Evolutionary conservation across 2,113 vertebrate genomes (phyloP), one percentile per base, ranked within the genome.

Genomic region (Gymnarchus niloticus): DNA sequence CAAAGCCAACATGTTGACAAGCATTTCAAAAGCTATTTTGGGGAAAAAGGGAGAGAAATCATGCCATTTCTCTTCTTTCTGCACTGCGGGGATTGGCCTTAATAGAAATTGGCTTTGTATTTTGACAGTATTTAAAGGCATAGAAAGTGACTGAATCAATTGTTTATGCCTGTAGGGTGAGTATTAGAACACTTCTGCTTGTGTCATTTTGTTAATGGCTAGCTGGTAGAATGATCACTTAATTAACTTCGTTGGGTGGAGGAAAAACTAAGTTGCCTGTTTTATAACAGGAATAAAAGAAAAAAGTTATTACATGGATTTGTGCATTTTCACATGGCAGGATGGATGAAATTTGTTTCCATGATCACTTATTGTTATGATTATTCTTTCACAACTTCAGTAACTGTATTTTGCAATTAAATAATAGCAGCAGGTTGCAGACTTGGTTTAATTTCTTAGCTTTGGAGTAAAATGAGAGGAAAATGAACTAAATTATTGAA

Each of bases 131-230:
- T 48, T 41, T 54, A 80, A 86, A 83, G 83, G 76, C 84, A 87
- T 65, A 83, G 83, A 81, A 88, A 85, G 88, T 89, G 88, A 88
- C 89, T 89, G 84, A 88, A 89, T 90, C 88, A 52, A 90, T 88
- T 82, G 48, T 84, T 33, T 23, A 33, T 87, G 85, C 84, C 90
- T 87, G 80, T 51, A 88, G 85, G 88, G 77, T 83, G 69, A 85
- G 86, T 84, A 88, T 90, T 88, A 85, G 83, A 87, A 56, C 85
- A 88, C 87, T 87, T 87, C 78, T 81, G 87, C 73, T 69, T 61
- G 57, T 88, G 84, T 88, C 86, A 78, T 88, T 88, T 85, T 88
- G 80, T 87, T 87, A 89, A 87, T 86, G 87, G 87, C 56, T 85
- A 81, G 80, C 88, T 82, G 84, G 86, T 83, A 86, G 86, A 87